Base-by-base conservation (phyloP, 1,140 invertebrate genomes). In the Scaptomyza montana region DNA sequence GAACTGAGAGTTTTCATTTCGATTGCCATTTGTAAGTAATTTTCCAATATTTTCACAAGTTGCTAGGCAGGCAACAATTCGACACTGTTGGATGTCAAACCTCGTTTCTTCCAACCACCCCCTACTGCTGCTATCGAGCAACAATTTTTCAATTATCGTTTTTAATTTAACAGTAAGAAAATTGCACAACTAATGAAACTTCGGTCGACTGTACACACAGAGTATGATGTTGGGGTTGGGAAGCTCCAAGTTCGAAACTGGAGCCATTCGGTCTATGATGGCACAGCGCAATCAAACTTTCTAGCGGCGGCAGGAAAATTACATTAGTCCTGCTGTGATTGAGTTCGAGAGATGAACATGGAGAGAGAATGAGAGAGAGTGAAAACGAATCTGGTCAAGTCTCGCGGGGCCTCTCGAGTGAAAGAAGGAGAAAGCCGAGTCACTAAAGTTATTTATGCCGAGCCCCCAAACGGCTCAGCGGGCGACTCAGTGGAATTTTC, bases 61-160 rank as follows among this genome's bases (percentile, higher is more conserved):
- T 30, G 61, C 7, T 9, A 47, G 16, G 33, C 33, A 36, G 33
- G 33, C 30, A 36, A 67, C 55, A 61, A 50, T 51, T n/a, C 47
- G 39, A 43, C 39, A 43, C 5, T 60, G 12, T 9, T 66, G 41
- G 19, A n/a, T 66, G 46, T 72, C 55, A 61, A 45, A 60, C 41
- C 47, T 3, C 4, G 12, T 25, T 30, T 21, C 30, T 5, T 33
- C 21, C 21, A 25, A 33, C 30, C 7, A 16, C 7, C 30, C 41
- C 39, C 19, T 25, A 4, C 21, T 1, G 28, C 21, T 25, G 28
- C 25, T 49, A 65, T 68, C 39, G 46, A 61, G 77, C 71, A 76
- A 77, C 89, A 91, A 36, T 68, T 92, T 90, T 89, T 81, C 84
- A 89, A 89, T 89, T 89, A 89, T 89, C 84, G 84, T 89, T 89